A percentile compares a stretch with the other conserved stretches of the same genome.
Evolutionary conservation across 2,888 invertebrate genomes (phyloP).

Genomic region (Torymus auratus): DNA sequence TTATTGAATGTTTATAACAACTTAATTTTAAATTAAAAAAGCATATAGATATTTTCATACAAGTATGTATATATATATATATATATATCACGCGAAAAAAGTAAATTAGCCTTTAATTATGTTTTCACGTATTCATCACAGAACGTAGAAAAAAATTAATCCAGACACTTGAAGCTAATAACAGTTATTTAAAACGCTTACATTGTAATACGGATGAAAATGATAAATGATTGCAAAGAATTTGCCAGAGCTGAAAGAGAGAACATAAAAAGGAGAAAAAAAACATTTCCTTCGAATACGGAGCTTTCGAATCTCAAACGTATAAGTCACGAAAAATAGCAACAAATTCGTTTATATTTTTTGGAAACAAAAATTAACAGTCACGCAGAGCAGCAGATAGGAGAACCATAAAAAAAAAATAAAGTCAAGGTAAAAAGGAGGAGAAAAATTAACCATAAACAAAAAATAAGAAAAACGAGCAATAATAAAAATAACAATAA

Average conservation of each 20-base stretch:
- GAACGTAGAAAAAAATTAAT: conserved; percentile 37
- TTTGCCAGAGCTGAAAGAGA: conserved; percentile 41
- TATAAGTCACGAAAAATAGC: conserved; percentile 51
- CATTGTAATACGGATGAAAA: conserved; percentile 31
- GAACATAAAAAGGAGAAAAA: conserved; percentile 48
- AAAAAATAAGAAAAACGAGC: conserved; percentile 14
- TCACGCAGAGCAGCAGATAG: conserved; percentile 49
- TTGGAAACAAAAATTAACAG: conserved; percentile 24
- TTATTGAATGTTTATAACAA: conserved; percentile 53
- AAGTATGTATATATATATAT: conserved; percentile 10
- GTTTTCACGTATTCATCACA: conserved; percentile 48
- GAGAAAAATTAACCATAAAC: conserved; percentile 49
- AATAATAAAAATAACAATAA: conserved; percentile 29
- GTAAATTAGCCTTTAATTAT: conserved; percentile 22
- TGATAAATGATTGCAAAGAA: conserved; percentile 43
- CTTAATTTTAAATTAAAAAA: conserved; percentile 41
- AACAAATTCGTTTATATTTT: conserved; percentile 46
- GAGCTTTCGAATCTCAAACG: neutral
- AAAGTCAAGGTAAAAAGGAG: conserved; percentile 39
- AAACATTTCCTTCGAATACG: neutral
- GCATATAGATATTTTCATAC: conserved; percentile 9
- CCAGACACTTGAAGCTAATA: conserved; percentile 40
- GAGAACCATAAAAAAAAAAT: conserved; percentile 46
- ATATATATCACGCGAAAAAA: conserved; percentile 17
- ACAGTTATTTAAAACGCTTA: conserved; percentile 52